phyloP scores from a whole-genome alignment of 2,888 invertebrate species.

The Microplitis deprimator region DNA sequence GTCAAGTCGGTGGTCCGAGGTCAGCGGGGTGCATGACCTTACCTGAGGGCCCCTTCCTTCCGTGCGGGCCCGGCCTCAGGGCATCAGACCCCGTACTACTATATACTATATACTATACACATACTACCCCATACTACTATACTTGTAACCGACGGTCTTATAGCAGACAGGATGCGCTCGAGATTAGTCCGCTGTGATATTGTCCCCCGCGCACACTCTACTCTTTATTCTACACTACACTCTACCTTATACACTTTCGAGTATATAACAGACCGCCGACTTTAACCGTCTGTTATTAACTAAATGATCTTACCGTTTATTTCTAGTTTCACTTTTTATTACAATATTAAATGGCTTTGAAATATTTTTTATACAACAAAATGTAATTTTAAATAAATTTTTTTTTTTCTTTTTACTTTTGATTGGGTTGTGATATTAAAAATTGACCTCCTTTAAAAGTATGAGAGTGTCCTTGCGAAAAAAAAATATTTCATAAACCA shows the following conservation, averaged over 20 bases:
- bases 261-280: not conserved
- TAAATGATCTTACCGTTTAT: slow-evolving; percentile 1
- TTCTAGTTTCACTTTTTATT: slow-evolving; percentile 1
- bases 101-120: not conserved
- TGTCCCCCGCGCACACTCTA: slow-evolving; percentile 58
- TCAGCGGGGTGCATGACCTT: slow-evolving; percentile 71
- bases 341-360: not conserved
- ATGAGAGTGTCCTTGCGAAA: not conserved
- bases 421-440: not conserved
- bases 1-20: slow-evolving; percentile 68
- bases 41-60: slow-evolving; percentile 69
- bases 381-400: not conserved
- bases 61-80: slow-evolving; percentile 55
- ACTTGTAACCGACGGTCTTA: not conserved
- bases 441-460: not conserved
- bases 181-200: slow-evolving; percentile 68
- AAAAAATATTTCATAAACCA: not conserved
- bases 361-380: not conserved
- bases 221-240: slow-evolving; percentile 9
- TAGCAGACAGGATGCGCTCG: slow-evolving; percentile 67
- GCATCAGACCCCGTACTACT: slow-evolving; percentile 37
- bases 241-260: not conserved
- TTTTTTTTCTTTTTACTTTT: not conserved
- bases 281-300: slow-evolving; percentile 1
- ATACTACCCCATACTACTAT: not conserved